Percentiles rank a stretch among this genome's conserved stretches.
Evolutionary conservation across 2,797 vertebrate species (phyloP).

Genomic region (Discoglossus pictus): DNA sequence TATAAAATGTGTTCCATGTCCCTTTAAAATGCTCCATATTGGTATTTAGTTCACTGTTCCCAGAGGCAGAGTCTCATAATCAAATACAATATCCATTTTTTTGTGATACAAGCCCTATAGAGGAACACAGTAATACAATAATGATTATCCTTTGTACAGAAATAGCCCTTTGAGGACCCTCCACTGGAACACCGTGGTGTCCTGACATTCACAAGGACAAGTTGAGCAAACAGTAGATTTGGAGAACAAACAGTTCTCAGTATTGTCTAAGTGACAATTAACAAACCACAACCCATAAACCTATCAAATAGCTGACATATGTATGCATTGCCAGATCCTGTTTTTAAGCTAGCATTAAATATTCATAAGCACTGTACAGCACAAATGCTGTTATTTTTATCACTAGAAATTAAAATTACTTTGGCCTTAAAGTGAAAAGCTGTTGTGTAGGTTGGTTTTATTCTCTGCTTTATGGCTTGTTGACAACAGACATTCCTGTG

Average conservation of each 20-base stretch:
- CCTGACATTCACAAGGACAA: conserved; percentile 27
- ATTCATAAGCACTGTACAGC: conserved; percentile 19
- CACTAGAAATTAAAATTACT: conserved; percentile 37
- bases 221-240: conserved; percentile 2
- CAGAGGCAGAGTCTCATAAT: no score
- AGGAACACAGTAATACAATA: no score
- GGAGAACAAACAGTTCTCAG: conserved; percentile 32
- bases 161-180: not conserved
- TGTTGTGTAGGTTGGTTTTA: not conserved
- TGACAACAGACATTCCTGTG: no score
- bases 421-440: conserved; percentile 33
- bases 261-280: conserved; percentile 43
- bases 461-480: not conserved
- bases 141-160: no score
- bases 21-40: no score
- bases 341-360: conserved; percentile 34
- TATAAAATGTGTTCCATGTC: no score
- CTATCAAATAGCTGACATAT: conserved; percentile 34
- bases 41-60: no score
- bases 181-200: not conserved
- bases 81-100: no score
- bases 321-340: conserved; percentile 43
- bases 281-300: conserved; percentile 40
- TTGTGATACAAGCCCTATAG: no score
- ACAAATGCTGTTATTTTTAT: conserved; percentile 46